A percentile compares a stretch with the other conserved stretches of the same genome.
Evolutionary conservation across 2,888 invertebrate species (phyloP).

Genomic region (Matsumyia berberina): DNA sequence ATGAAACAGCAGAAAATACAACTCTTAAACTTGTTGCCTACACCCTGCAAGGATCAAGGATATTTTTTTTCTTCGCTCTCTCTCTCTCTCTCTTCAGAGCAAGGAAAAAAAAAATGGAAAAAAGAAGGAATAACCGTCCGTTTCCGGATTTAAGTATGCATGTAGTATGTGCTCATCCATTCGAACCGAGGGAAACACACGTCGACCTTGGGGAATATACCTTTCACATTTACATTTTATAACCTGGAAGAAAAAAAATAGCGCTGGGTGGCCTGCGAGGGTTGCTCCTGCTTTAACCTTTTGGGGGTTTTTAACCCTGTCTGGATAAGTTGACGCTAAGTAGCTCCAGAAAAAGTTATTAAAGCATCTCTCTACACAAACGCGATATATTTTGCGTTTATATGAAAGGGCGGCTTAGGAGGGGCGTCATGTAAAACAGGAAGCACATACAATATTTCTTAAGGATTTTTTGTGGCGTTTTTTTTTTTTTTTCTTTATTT

Average conservation of each 20-base stretch:
- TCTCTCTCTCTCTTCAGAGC: not conserved
- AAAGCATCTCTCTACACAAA: slow-evolving; percentile 41
- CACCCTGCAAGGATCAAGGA: slow-evolving; percentile 41
- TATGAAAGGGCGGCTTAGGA: slow-evolving; percentile 43
- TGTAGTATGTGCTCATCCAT: slow-evolving; percentile 55
- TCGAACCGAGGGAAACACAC: slow-evolving; percentile 25
- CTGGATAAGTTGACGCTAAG: slow-evolving; percentile 71
- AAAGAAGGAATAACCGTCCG: slow-evolving; percentile 47
- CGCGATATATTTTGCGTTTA: slow-evolving; percentile 49
- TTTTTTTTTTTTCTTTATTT: slow-evolving; percentile 3
- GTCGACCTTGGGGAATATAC: slow-evolving; percentile 51
- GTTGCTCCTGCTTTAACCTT: slow-evolving; percentile 38
- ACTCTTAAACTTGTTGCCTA: slow-evolving; percentile 50
- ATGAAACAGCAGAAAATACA: slow-evolving; percentile 4
- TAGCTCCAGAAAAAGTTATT: slow-evolving; percentile 66
- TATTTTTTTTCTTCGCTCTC: not conserved
- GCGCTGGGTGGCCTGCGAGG: slow-evolving; percentile 12
- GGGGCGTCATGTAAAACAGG: slow-evolving; percentile 2
- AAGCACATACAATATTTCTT: slow-evolving; percentile 16
- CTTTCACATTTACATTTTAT: slow-evolving; percentile 66
- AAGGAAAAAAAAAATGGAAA: slow-evolving; percentile 46
- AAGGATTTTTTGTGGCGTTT: not conserved
- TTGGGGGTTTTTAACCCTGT: slow-evolving; percentile 63
- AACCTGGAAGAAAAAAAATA: slow-evolving; percentile 23
- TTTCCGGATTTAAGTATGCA: slow-evolving; percentile 63